Base-by-base conservation (phyloP, 1,140 invertebrate genomes). In the Drosophila erecta region DNA sequence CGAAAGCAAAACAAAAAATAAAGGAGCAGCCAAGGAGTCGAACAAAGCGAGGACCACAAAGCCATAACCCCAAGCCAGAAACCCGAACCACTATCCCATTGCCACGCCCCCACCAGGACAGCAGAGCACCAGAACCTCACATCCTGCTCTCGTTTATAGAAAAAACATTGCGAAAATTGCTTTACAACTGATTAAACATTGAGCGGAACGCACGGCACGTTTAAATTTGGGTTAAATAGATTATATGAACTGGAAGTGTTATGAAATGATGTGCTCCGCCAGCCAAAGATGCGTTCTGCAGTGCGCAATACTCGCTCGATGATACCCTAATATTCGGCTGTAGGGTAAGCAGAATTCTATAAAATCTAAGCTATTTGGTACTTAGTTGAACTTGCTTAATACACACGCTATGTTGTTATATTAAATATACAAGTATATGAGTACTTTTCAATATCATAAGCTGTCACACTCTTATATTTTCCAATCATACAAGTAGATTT, bases 231-330 rank as follows among this genome's bases (percentile, higher is more conserved):
- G 84, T 89, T 87, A 84, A 89, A 89, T 83, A 84, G 79, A 87
- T 89, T 89, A 83, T 83, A 89, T 89, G 84, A 87, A 84, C 79
- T 87, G 79, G 84, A 87, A 87, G 84, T 87, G 84, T 87, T 87
- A 87, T 79, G 83, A 87, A 87, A 89, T 87, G 75, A 87, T 87
- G 83, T 83, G 83, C 79, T 83, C 76, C 35, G 79, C 61, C 65
- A 44, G 65, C 47, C 62, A 24, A 57, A 14, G 50, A 69, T 70
- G 66, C 24, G 60, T 27, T 65, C 46, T 37, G 33, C 65, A 20
- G 60, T 64, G 15, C 33, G 38, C 15, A 8, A 3, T 4, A 38
- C 41, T 69, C 58, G 12, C 10, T 30, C 24, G 1, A 22, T 2
- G 61, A 64, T 60, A 64, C 56, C 41, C n/a, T 64, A 11, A 11